Evolutionary conservation across 2,797 vertebrate genomes (phyloP).

Genomic region (Acipenser oxyrinchus): DNA sequence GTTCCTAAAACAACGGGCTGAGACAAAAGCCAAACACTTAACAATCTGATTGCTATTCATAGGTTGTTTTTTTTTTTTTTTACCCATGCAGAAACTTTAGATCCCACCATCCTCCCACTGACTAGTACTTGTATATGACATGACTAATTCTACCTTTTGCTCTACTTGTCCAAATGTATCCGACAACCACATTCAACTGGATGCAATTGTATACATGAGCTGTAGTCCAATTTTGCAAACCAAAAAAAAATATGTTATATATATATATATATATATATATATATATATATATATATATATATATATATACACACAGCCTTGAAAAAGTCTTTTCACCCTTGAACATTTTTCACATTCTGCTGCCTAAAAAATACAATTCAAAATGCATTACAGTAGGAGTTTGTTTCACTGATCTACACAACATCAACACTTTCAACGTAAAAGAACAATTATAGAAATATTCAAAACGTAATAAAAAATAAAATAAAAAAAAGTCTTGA

Average conservation of each 20-base stretch:
- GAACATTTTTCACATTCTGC: too few relatives aligned
- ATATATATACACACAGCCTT: neutral
- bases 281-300: neutral
- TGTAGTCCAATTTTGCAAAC: neutral
- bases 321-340: too few relatives aligned
- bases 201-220: slow-evolving; percentile 7
- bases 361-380: too few relatives aligned
- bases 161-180: slow-evolving; percentile 6
- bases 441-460: too few relatives aligned
- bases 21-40: neutral
- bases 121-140: slow-evolving; percentile 3
- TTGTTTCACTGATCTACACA: too few relatives aligned
- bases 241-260: neutral
- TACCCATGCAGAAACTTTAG: slow-evolving; percentile 10
- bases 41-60: slow-evolving; percentile 4
- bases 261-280: neutral
- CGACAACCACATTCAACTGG: slow-evolving; percentile 1
- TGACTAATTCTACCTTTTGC: slow-evolving; percentile 8
- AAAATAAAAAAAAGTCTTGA: too few relatives aligned
- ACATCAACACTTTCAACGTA: too few relatives aligned
- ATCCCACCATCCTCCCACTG: slow-evolving; percentile 16
- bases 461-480: too few relatives aligned
- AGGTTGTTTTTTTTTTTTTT: neutral
- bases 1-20: neutral
- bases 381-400: too few relatives aligned